Evolutionary conservation across 2,797 vertebrate genomes (phyloP).

Genomic region (Choloepus didactylus): DNA sequence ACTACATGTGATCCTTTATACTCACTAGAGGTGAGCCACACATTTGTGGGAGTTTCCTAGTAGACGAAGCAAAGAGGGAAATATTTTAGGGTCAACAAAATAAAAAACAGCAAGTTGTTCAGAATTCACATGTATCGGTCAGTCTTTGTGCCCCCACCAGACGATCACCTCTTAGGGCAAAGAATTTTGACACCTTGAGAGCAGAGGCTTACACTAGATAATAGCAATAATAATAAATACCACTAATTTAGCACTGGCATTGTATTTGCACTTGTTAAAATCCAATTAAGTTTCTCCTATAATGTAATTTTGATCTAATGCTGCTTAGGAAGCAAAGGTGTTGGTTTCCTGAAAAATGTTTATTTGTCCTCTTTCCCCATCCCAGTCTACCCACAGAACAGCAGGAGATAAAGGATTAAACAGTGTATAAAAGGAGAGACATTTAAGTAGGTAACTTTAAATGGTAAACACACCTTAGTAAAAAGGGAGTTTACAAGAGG

Average conservation of each 20-base stretch:
- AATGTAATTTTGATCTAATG: constrained; percentile 1
- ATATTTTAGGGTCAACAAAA: background rate
- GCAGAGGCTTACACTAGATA: background rate
- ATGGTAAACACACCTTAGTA: background rate
- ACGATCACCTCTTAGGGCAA: background rate
- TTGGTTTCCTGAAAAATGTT: background rate
- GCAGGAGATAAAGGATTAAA: constrained; percentile 10
- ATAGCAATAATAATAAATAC: background rate
- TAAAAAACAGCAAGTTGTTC: background rate
- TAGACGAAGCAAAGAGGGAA: background rate
- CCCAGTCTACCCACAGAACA: background rate
- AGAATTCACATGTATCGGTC: background rate
- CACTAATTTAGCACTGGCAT: background rate
- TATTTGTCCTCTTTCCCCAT: background rate
- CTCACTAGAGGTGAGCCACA: background rate
- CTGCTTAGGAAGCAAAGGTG: background rate
- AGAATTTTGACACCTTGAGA: background rate
- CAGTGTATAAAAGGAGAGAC: background rate
- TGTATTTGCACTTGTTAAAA: background rate
- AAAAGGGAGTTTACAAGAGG: background rate
- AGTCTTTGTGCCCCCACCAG: background rate
- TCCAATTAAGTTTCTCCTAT: background rate
- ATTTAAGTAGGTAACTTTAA: constrained; percentile 21
- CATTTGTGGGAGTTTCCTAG: background rate
- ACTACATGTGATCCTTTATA: background rate